phyloP scores from a whole-genome alignment of 2,797 vertebrate genomes.

The Poecilia gillii region DNA sequence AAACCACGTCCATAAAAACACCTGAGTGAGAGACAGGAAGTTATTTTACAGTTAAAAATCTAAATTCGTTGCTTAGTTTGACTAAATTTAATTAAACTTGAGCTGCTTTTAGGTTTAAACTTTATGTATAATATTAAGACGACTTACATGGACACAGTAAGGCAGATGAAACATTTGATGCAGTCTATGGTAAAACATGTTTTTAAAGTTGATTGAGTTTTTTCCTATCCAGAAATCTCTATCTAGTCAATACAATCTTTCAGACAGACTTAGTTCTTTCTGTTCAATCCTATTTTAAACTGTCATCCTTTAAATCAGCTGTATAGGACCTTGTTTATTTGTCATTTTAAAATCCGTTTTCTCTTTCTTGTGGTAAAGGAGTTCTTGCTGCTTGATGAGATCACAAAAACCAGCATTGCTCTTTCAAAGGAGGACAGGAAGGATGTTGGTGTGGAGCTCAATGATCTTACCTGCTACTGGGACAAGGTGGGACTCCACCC shows the following conservation, averaged over 20 bases:
- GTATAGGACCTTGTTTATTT: not conserved
- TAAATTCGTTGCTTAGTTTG: not conserved
- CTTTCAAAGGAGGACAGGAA: conserved; percentile 58
- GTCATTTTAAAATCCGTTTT: not conserved
- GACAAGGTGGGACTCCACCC: conserved; percentile 82
- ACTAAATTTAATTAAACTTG: no score
- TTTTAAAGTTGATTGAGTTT: not conserved
- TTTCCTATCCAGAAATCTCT: not conserved
- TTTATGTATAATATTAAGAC: no score
- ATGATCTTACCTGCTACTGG: conserved; percentile 80
- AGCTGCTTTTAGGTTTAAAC: not conserved
- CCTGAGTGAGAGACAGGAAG: not conserved
- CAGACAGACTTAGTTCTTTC: not conserved
- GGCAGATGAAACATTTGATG: not conserved
- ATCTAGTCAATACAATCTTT: not conserved
- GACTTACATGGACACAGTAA: no score
- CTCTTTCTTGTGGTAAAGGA: conserved; percentile 69
- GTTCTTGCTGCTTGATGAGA: conserved; percentile 90
- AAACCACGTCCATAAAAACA: not conserved
- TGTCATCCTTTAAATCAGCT: not conserved
- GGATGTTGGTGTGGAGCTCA: conserved; percentile 73
- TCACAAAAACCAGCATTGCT: conserved; percentile 53
- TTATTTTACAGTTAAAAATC: not conserved
- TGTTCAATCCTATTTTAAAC: not conserved
- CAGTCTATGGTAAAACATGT: not conserved